phyloP scores from a whole-genome alignment of 2,113 vertebrate genomes.

The Pelodiscus sinensis region DNA sequence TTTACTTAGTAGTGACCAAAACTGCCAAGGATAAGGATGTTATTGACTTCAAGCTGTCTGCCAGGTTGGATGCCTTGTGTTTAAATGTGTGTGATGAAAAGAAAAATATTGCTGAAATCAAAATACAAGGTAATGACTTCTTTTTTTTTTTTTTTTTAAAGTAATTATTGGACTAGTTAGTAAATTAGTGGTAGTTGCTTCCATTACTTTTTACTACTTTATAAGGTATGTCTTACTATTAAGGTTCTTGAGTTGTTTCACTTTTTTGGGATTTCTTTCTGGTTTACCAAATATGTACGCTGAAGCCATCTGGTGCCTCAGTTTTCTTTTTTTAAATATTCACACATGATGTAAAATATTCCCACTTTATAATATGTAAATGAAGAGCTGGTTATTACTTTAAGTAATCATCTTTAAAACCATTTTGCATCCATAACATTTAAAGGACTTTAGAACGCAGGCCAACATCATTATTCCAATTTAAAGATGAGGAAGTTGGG shows the following conservation, averaged over 20 bases:
- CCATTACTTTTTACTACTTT: neutral
- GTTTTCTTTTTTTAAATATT: neutral
- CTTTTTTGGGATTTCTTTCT: neutral
- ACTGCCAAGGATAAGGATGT: constrained; percentile 80
- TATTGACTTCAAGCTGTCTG: constrained; percentile 89
- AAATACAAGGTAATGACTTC: constrained; percentile 86
- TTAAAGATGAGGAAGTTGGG: neutral
- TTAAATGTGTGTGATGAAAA: constrained; percentile 88
- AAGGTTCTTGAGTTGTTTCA: neutral
- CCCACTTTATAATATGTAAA: neutral
- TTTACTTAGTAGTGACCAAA: constrained; percentile 74
- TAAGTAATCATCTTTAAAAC: no score
- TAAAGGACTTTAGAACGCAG: neutral
- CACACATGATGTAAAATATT: neutral
- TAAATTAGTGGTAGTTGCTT: neutral
- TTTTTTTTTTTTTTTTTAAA: no score
- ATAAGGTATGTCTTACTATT: neutral
- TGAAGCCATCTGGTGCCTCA: neutral
- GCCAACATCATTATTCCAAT: neutral
- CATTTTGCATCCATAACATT: neutral
- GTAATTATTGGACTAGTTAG: neutral
- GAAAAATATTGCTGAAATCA: constrained; percentile 91
- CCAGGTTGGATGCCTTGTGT: constrained; percentile 89
- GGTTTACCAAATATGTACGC: neutral
- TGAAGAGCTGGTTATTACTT: no score